These are phyloP conservation scores for Crambe crambe DNA, from an alignment of 37 sponge, comb jelly and placozoan genomes.

Conservation along the genomic window DNA sequence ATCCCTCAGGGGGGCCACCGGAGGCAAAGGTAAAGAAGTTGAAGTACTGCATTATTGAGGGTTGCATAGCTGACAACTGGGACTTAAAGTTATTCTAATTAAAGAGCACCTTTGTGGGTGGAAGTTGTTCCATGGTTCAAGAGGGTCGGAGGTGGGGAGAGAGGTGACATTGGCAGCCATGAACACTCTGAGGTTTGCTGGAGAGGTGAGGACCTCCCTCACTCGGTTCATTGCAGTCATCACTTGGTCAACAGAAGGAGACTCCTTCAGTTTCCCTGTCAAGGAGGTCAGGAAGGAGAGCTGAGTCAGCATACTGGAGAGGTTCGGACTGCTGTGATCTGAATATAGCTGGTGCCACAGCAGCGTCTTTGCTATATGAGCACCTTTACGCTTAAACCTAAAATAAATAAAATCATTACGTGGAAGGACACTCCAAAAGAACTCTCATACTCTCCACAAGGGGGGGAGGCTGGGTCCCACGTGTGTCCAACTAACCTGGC, in stretches of 20 bases:
- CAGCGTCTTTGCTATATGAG: slow-evolving; percentile 17
- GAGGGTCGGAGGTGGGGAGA: slow-evolving; percentile 6
- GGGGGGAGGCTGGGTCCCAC: too few relatives aligned
- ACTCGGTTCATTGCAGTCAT: slow-evolving; percentile 37
- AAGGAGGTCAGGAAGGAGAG: slow-evolving; percentile 45
- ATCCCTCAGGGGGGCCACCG: slow-evolving; percentile 4
- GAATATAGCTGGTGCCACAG: slow-evolving; percentile 1
- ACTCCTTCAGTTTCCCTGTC: slow-evolving; percentile 18
- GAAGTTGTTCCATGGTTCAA: slow-evolving; percentile 36
- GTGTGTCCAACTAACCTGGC: too few relatives aligned
- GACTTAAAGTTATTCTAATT: neutral
- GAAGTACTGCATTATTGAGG: slow-evolving; percentile 1
- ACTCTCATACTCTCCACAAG: too few relatives aligned
- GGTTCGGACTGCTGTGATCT: slow-evolving; percentile 36
- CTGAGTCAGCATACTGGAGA: slow-evolving; percentile 61
- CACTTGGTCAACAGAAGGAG: slow-evolving; percentile 44
- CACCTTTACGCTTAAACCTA: slow-evolving; percentile 54
- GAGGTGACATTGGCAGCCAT: slow-evolving; percentile 30
- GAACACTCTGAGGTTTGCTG: slow-evolving; percentile 53
- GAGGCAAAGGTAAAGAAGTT: slow-evolving; percentile 4
- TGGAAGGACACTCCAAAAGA: too few relatives aligned
- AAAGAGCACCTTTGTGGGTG: slow-evolving; percentile 9
- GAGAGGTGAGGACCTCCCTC: slow-evolving; percentile 35
- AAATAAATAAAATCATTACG: neutral
- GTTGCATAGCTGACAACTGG: neutral